Conservation (phyloP, 2,888 invertebrate genomes). For the Chloromyia formosa region DNA sequence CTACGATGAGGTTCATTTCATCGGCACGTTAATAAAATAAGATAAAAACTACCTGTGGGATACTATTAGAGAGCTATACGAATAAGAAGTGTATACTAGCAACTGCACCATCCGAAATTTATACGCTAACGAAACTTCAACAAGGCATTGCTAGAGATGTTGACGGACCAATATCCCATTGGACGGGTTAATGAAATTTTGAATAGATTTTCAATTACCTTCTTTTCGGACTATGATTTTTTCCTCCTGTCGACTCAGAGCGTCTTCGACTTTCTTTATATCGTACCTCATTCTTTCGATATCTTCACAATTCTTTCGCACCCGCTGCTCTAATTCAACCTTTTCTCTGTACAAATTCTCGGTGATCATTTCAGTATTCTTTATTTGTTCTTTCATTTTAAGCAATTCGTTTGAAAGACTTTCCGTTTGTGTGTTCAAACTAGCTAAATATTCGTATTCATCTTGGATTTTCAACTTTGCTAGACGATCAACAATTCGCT, state of each 20-base stretch:
- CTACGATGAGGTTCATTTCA: too few species aligned
- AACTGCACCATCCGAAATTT: too few species aligned
- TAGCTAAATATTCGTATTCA: not conserved
- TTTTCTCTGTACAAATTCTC: not conserved
- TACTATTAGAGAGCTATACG: too few species aligned
- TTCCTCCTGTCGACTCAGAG: not conserved
- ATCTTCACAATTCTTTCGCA: slow-evolving; percentile 11
- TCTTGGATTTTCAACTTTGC: not conserved
- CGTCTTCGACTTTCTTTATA: not conserved
- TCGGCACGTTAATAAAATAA: too few species aligned
- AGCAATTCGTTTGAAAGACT: not conserved
- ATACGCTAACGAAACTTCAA: too few species aligned
- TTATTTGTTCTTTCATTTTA: not conserved
- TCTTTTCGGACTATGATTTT: not conserved
- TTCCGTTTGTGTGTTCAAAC: not conserved
- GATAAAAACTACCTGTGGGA: too few species aligned
- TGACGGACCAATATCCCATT: too few species aligned
- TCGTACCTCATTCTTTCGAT: not conserved
- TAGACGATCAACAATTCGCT: not conserved
- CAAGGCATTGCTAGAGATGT: too few species aligned
- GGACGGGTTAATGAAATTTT: too few species aligned
- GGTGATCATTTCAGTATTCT: not conserved
- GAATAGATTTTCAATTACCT: slow-evolving; percentile 1
- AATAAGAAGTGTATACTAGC: too few species aligned
- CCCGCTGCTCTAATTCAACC: not conserved